phyloP scores from a whole-genome alignment of 2,797 vertebrate species.

The Sebastiscus tertius region DNA sequence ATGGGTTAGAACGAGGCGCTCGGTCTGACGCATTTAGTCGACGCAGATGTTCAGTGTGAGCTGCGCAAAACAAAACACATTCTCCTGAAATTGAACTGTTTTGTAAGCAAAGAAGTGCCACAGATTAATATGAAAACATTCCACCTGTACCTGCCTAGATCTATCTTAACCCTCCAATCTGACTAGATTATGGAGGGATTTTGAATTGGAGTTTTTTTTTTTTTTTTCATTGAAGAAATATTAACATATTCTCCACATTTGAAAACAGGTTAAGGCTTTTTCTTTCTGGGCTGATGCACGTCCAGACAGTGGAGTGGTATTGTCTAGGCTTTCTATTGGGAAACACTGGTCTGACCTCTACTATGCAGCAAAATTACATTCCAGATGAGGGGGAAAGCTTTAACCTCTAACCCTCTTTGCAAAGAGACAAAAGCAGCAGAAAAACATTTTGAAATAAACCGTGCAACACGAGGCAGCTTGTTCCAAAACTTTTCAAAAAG shows the following conservation, averaged over 20 bases:
- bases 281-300: neutral
- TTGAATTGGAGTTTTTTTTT: neutral
- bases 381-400: constrained; percentile 68
- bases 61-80: neutral
- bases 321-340: constrained; percentile 23
- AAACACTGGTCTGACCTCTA: constrained; percentile 56
- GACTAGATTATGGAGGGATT: constrained; percentile 8
- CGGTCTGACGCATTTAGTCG: neutral
- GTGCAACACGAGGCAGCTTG: constrained; percentile 76
- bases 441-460: constrained; percentile 6
- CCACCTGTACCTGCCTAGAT: constrained; percentile 28
- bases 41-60: constrained; percentile 1
- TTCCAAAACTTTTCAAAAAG: constrained; percentile 63
- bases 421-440: constrained; percentile 49
- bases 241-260: neutral
- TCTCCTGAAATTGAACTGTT: constrained; percentile 4
- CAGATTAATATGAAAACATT: constrained; percentile 39
- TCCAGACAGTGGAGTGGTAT: neutral
- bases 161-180: neutral
- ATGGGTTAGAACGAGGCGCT: constrained; percentile 2
- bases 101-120: constrained; percentile 38
- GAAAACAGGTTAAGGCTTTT: neutral
- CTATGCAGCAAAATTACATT: constrained; percentile 81
- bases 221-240: neutral
- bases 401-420: constrained; percentile 58